phyloP scores from a whole-genome alignment of 2,113 vertebrate species.

The Varanus salvator region DNA sequence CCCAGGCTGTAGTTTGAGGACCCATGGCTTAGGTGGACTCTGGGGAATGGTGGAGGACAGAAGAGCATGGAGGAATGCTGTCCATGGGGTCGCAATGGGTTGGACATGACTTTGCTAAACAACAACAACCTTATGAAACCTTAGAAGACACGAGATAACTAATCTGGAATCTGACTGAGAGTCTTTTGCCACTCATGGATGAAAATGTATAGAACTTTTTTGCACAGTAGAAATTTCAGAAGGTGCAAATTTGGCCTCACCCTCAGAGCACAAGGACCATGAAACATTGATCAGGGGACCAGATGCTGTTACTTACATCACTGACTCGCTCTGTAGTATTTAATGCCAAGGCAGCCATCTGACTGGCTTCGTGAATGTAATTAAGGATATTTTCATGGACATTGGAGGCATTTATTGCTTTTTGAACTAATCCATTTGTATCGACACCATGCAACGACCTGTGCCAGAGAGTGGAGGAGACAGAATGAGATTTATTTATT shows the following conservation, averaged over 20 bases:
- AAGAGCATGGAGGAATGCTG: no score
- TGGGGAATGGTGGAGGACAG: no score
- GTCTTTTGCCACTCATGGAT: neutral
- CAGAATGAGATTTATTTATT: neutral
- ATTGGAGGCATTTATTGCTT: constrained; percentile 91
- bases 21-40: no score
- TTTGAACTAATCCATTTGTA: constrained; percentile 92
- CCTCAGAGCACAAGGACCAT: neutral
- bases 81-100: no score
- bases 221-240: neutral
- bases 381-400: constrained; percentile 92
- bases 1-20: no score
- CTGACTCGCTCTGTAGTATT: constrained; percentile 85
- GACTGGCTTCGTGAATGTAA: constrained; percentile 85
- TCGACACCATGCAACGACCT: constrained; percentile 86
- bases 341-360: constrained; percentile 80
- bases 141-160: constrained; percentile 3
- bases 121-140: neutral
- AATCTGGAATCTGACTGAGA: neutral
- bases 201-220: neutral
- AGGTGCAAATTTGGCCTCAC: neutral
- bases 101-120: no score
- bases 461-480: constrained; percentile 31
- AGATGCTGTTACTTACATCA: constrained; percentile 81
- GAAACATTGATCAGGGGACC: neutral